Evolutionary conservation across 1,140 invertebrate species (phyloP).

Genomic region (Trichoplusia ni): DNA sequence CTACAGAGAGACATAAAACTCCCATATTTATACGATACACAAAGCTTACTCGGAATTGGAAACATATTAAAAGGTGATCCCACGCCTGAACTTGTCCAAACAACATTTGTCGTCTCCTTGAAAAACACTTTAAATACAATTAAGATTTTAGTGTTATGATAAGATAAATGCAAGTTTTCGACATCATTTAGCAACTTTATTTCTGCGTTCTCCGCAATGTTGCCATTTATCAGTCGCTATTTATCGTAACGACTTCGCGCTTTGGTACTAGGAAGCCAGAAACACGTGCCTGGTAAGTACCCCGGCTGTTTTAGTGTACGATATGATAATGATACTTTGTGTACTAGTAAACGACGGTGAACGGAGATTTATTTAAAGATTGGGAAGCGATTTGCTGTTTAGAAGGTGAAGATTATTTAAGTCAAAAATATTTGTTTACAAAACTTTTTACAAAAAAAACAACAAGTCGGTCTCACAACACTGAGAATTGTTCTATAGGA

Average conservation of each 20-base stretch:
- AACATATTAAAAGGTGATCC: too few relatives aligned
- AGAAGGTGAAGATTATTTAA: too few relatives aligned
- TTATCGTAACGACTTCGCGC: slow-evolving; percentile 53
- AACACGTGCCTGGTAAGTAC: slow-evolving; percentile 20
- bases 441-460: too few relatives aligned
- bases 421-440: too few relatives aligned
- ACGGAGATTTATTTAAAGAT: neutral
- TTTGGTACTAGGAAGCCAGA: slow-evolving; percentile 33
- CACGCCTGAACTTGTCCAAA: too few relatives aligned
- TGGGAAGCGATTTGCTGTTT: too few relatives aligned
- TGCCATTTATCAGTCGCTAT: slow-evolving; percentile 47
- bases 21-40: too few relatives aligned
- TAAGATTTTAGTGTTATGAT: slow-evolving; percentile 1
- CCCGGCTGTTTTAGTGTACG: slow-evolving; percentile 1
- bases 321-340: neutral
- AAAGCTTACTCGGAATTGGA: too few relatives aligned
- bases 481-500: too few relatives aligned
- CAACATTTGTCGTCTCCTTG: neutral
- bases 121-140: neutral
- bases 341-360: neutral
- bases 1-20: too few relatives aligned
- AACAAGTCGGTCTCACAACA: too few relatives aligned
- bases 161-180: slow-evolving; percentile 2
- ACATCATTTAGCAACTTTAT: slow-evolving; percentile 28
- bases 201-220: slow-evolving; percentile 7